phyloP scores from a whole-genome alignment of 2,888 invertebrate genomes.

The Neoitamus cyanurus region DNA sequence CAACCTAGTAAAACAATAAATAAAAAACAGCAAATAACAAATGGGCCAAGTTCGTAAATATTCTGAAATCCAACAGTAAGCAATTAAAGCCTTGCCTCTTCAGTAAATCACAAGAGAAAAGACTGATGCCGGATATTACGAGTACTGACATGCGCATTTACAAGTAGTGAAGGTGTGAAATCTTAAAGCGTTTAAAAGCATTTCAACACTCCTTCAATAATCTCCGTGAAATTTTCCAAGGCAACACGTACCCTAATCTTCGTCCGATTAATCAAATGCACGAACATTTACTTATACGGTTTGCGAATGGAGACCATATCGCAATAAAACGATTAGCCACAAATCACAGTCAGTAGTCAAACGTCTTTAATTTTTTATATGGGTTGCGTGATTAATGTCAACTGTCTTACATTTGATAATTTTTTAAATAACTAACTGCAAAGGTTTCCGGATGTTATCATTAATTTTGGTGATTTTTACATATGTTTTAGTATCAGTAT shows the following conservation, averaged over 20 bases:
- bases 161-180: background rate
- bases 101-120: background rate
- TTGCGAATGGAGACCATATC: background rate
- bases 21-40: no score
- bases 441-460: no score
- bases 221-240: background rate
- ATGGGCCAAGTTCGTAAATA: background rate
- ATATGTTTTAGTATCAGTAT: no score
- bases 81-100: background rate
- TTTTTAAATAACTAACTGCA: no score
- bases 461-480: no score
- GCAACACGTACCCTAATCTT: background rate
- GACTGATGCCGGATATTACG: background rate
- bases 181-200: background rate
- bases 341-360: background rate
- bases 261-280: background rate
- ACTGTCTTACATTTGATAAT: no score
- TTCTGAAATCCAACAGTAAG: background rate
- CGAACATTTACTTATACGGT: background rate
- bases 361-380: no score
- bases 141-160: background rate
- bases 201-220: background rate
- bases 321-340: background rate
- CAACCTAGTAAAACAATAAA: no score
- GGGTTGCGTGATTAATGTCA: no score